Evolutionary conservation across 1,140 invertebrate species (phyloP), one percentile per base, ranked within the genome.

Genomic region (Polypedilum pembai): DNA sequence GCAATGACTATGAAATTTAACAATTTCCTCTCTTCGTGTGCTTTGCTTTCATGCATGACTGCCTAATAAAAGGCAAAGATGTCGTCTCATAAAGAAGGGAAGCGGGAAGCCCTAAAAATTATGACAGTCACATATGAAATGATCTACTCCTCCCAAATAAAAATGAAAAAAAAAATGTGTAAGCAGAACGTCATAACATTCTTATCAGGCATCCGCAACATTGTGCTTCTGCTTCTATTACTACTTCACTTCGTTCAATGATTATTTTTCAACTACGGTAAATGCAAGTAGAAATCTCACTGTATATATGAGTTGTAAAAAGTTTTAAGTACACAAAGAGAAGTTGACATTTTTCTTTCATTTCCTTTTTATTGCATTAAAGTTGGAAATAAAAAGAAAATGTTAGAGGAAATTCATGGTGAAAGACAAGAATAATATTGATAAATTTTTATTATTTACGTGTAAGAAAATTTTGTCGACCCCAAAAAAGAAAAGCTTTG

Each of bases 381-480:
- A 56, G 12, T 56, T 56, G 12, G 15, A 56, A 56, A 15, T 56
- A 56, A 8, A 12, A n/a, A n/a, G 1, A 15, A n/a, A 56, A 56
- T 45, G 10, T 56, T 56, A 1, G 15, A 45, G 41, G 8, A 8
- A 7, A 8, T n/a, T 33, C 24, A 56, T n/a, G n/a, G 45, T 15
- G 45, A 56, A n/a, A n/a, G 45, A 56, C 41, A 56, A n/a, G 17
- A 69, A 69, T 7, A 18, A 18, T 2, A 69, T 69, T 69, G 65
- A 69, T 69, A 69, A 69, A 69, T 69, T 69, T 69, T 69, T 69
- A 69, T 21, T 69, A 21, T 69, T 18, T 69, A 69, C 65, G 17
- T 69, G 65, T 18, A 8, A 20, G 65, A 20, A 56, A 17, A 21
- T 21, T 69, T 33, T 33, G 24, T 33, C 24, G 24, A 33, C 24